Evolutionary conservation across 2,113 vertebrate species (phyloP), one percentile per base, ranked within the genome.

Genomic region (Camelus bactrianus): DNA sequence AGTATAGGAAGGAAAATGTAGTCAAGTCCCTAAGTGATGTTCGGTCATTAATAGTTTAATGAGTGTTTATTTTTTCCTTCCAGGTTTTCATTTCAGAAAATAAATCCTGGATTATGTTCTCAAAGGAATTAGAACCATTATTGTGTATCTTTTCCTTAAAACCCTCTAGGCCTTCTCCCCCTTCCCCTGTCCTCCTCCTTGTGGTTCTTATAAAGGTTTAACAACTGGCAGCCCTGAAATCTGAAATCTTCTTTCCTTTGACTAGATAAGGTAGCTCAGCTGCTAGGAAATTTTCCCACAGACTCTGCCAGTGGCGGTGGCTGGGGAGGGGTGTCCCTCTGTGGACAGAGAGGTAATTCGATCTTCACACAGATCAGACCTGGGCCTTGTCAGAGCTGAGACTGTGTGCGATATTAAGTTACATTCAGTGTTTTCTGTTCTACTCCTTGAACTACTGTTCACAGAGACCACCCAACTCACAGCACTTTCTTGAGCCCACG

Each of bases 21-120:
- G 87, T 58, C 82, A 98, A 98, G 86, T 77, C 83, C 92, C 94
- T 64, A 91, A 96, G 93, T 82, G 89, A 95, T 92, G 94, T 91
- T 96, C 96, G 94, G 79, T 91, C 92, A 95, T 95, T 97, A 96
- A 95, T 94, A 95, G 89, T 95, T 97, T 97, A 97, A 96, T 92
- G 48, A 97, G 64, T 95, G 80, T 97, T 93, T 97, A 77, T 92
- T 96, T 94, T 95, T 84, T 50, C 82, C 75, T 84, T 96, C 77
- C 88, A 60, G 35, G 28, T 79, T 94, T 98, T 97, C 95, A 94
- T 94, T 97, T 93, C 86, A 83, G 38, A 87, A 96, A 91, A 0
- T 30, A 97, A 97, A 97, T 94, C 94, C 87, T 96, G 73, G 14
- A 64, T 92, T 97, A 93, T 77, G 48, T 93, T 96, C 95, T 97